Evolutionary conservation across 2,888 invertebrate species (phyloP).

Genomic region (Agrotis segetum): DNA sequence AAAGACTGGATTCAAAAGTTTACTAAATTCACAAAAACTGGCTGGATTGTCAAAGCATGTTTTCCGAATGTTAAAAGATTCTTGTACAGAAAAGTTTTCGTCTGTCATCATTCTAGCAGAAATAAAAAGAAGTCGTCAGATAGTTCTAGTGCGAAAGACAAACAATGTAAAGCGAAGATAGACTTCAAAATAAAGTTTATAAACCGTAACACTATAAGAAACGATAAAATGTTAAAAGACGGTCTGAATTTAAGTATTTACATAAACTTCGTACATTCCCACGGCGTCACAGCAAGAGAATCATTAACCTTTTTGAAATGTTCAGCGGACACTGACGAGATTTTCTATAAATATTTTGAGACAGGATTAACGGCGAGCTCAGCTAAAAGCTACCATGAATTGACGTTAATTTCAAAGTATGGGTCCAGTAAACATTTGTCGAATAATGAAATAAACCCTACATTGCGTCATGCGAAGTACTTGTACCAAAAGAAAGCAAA

Average conservation of each 20-base stretch:
- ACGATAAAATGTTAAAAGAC: conserved; percentile 64
- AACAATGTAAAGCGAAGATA: conserved; percentile 68
- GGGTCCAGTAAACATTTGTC: conserved; percentile 20
- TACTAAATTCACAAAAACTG: conserved; percentile 68
- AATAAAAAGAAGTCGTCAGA: conserved; percentile 59
- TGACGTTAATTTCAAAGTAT: conserved; percentile 34
- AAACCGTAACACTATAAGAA: conserved; percentile 67
- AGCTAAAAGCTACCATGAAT: conserved; percentile 60
- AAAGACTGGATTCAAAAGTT: conserved; percentile 70
- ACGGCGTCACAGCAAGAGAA: conserved; percentile 57
- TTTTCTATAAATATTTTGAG: conserved; percentile 44
- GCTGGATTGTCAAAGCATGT: conserved; percentile 64
- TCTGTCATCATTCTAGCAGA: conserved; percentile 65
- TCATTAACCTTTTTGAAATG: conserved; percentile 58
- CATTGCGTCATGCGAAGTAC: conserved; percentile 27
- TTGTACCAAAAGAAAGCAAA: conserved; percentile 35
- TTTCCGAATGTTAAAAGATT: conserved; percentile 66
- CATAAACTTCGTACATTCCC: conserved; percentile 69
- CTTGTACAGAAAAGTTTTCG: conserved; percentile 67
- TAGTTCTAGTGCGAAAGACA: conserved; percentile 44
- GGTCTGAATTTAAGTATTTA: conserved; percentile 66
- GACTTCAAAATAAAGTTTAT: conserved; percentile 71
- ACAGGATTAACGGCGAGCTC: conserved; percentile 37
- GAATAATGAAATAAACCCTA: conserved; percentile 49
- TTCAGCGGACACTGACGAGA: conserved; percentile 61